Conservation (phyloP, 1,140 invertebrate genomes). For the Trichoplusia ni region DNA sequence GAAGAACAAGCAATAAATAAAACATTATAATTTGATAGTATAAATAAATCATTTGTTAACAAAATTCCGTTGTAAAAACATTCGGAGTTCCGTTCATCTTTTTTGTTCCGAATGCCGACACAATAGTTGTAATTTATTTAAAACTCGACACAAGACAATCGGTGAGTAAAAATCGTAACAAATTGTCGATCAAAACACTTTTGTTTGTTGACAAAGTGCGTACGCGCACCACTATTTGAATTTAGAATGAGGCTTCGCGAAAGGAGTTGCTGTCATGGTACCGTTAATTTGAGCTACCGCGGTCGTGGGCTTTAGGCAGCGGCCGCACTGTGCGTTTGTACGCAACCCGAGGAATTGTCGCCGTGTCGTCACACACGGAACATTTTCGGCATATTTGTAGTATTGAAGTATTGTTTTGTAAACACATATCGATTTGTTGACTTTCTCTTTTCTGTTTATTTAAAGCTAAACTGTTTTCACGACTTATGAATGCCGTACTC, state of each 20-base stretch:
- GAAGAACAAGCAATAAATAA: not conserved
- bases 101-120: not conserved
- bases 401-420: too few species aligned
- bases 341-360: conserved; percentile 13
- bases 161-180: conserved; percentile 15
- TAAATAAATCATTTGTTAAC: not conserved
- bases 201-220: conserved; percentile 51
- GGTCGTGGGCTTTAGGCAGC: conserved; percentile 49
- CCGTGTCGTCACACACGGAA: not conserved
- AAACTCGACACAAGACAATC: not conserved
- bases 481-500: not conserved
- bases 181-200: conserved; percentile 31
- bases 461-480: not conserved
- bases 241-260: conserved; percentile 60
- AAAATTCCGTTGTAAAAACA: not conserved
- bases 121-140: conserved; percentile 11
- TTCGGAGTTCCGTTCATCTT: not conserved
- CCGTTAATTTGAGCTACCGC: conserved; percentile 69
- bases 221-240: conserved; percentile 57
- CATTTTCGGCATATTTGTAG: too few species aligned
- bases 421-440: not conserved
- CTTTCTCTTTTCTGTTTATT: conserved; percentile 12
- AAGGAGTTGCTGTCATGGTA: conserved; percentile 53
- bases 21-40: not conserved
- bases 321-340: conserved; percentile 40